Evolutionary conservation across 2,113 vertebrate genomes (phyloP).

Genomic region (Agelaius phoeniceus): DNA sequence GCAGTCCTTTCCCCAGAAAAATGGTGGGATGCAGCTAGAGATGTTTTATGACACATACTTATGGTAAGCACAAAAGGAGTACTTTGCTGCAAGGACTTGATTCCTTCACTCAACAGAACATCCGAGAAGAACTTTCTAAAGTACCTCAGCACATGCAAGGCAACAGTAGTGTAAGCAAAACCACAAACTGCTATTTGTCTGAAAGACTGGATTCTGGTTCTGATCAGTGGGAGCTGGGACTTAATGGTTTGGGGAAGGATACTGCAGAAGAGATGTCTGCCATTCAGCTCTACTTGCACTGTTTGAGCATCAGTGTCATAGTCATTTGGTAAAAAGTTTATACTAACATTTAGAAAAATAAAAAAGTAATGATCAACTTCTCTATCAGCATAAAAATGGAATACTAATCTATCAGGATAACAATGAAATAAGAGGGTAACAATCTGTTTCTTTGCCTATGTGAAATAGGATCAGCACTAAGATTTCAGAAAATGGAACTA

Average conservation of each 20-base stretch:
- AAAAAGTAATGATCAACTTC: background rate
- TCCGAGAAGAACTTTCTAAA: background rate
- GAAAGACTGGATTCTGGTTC: background rate
- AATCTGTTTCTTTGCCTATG: background rate
- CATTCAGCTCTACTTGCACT: background rate
- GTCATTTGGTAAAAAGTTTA: background rate
- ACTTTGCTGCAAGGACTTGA: background rate
- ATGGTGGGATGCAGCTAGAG: background rate
- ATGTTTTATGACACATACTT: no score
- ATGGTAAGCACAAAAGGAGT: background rate
- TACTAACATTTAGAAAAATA: background rate
- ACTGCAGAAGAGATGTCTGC: background rate
- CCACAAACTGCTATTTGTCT: accelerated
- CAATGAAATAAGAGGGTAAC: background rate
- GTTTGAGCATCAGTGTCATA: background rate
- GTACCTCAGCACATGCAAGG: background rate
- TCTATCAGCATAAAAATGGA: background rate
- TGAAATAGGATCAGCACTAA: background rate
- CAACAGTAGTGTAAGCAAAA: background rate
- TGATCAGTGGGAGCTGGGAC: background rate
- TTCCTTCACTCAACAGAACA: background rate
- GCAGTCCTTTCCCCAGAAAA: background rate
- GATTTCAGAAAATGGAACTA: background rate
- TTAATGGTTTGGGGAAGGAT: background rate
- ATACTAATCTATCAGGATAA: background rate